Conservation (phyloP, 1,140 invertebrate genomes). For the Aphaenogaster rudis region DNA sequence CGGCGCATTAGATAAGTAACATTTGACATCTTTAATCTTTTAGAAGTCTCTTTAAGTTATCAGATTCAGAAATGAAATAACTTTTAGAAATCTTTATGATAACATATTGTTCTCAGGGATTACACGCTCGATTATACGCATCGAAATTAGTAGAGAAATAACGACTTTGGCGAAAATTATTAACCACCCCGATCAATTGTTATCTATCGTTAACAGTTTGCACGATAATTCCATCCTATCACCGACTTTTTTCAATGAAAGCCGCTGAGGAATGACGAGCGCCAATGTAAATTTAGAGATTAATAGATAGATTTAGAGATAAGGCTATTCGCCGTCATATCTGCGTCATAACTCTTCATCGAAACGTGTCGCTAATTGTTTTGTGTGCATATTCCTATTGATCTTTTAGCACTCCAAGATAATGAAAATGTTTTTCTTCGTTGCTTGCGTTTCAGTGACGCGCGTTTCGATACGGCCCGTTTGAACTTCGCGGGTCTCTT, state of each 20-base stretch:
- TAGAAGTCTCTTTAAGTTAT: no score
- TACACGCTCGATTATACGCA: neutral
- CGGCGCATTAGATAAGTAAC: no score
- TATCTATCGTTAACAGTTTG: neutral
- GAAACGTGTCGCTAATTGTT: slow-evolving; percentile 3
- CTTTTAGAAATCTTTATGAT: no score
- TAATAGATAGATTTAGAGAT: neutral
- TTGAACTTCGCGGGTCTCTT: slow-evolving; percentile 33
- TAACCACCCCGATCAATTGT: neutral
- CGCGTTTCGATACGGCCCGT: neutral
- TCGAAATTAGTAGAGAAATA: neutral
- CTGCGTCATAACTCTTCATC: neutral
- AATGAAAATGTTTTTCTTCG: slow-evolving; percentile 28
- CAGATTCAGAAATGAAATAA: no score
- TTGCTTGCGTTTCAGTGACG: slow-evolving; percentile 6
- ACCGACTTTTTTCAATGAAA: neutral
- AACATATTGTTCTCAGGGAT: no score
- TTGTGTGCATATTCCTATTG: neutral
- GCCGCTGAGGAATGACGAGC: neutral
- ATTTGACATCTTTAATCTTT: no score
- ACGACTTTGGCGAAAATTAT: neutral
- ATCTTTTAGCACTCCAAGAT: neutral
- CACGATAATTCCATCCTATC: neutral
- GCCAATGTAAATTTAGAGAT: neutral
- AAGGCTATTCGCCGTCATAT: neutral